Conservation (phyloP, 2,113 vertebrate genomes). For the Oreochromis tanganicae region DNA sequence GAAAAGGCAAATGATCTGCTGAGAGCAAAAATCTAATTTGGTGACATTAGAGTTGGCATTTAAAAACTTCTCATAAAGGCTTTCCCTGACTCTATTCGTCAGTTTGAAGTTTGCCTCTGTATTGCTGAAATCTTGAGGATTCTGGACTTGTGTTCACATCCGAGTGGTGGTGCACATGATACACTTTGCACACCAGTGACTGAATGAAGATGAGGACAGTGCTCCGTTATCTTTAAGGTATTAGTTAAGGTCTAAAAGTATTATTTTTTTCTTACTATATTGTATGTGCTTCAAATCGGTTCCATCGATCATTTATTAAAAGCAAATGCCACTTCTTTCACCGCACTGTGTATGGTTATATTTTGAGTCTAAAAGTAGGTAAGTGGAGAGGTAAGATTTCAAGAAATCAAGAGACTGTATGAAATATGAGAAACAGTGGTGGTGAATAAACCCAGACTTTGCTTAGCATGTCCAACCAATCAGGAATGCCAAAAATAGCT, state of each 20-base stretch:
- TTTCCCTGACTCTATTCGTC: neutral
- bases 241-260: neutral
- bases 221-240: neutral
- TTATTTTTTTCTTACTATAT: neutral
- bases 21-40: neutral
- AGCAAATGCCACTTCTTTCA: neutral
- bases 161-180: neutral
- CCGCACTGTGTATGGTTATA: too few relatives aligned
- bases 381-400: neutral
- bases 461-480: conserved; percentile 30
- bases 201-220: neutral
- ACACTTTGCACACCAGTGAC: neutral
- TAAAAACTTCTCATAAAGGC: neutral
- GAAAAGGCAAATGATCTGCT: neutral
- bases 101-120: neutral
- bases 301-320: neutral
- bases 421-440: conserved; percentile 33
- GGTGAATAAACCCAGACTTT: conserved; percentile 44
- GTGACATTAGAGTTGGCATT: neutral
- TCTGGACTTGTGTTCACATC: neutral
- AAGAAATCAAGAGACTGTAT: neutral
- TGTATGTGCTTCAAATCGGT: neutral
- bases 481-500: conserved; percentile 36
- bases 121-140: neutral
- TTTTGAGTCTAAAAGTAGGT: neutral